phyloP scores from a whole-genome alignment of 2,888 invertebrate species.

The Spatulosminthurus flaviceps region DNA sequence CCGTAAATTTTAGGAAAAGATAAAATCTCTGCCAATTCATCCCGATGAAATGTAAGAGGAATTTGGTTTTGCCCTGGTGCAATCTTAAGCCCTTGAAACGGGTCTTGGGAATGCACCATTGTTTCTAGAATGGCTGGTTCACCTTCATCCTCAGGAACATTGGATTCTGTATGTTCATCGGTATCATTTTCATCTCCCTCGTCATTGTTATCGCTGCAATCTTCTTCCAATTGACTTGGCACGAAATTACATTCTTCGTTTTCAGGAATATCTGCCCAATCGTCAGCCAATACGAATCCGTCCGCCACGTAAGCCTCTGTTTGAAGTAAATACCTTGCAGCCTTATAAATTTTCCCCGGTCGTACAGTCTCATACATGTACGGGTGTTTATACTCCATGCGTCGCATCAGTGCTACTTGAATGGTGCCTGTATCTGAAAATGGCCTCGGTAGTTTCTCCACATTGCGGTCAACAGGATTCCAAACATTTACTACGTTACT shows the following conservation, averaged over 20 bases:
- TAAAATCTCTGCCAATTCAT: conserved; percentile 48
- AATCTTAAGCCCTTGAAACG: conserved; percentile 11
- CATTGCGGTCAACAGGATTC: conserved; percentile 48
- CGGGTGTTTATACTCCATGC: conserved; percentile 45
- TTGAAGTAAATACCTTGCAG: conserved; percentile 53
- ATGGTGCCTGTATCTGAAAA: conserved; percentile 31
- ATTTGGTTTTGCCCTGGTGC: conserved; percentile 52
- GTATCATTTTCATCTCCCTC: not conserved
- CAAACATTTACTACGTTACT: conserved; percentile 53
- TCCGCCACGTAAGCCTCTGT: not conserved
- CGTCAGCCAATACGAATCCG: not conserved
- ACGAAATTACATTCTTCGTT: not conserved
- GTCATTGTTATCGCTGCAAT: too few relatives aligned
- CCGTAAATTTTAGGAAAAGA: conserved; percentile 53
- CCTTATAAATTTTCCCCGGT: conserved; percentile 41
- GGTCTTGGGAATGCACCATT: not conserved
- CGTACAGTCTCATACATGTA: conserved; percentile 50
- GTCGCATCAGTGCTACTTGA: conserved; percentile 49
- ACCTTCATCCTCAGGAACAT: not conserved
- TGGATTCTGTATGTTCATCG: conserved; percentile 9
- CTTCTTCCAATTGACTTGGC: too few relatives aligned
- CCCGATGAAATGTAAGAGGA: conserved; percentile 42
- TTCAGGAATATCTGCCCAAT: not conserved
- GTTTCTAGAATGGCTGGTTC: not conserved
- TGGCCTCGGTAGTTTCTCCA: conserved; percentile 46